Conservation (phyloP, 2,797 vertebrate species). For the Lepilemur ruficaudatus region DNA sequence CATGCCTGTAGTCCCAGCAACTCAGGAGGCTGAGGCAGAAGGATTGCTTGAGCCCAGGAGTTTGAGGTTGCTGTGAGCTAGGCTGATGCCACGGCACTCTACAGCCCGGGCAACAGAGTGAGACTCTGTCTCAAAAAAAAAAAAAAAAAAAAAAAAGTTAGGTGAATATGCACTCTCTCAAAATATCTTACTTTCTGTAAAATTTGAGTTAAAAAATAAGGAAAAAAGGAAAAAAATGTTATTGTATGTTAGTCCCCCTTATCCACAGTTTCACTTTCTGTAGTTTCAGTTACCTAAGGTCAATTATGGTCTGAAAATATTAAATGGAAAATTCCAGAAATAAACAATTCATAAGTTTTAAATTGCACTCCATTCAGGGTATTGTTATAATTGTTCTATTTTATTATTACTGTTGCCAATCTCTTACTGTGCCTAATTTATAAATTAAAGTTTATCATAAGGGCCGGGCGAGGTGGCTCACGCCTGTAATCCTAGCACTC, state of each 20-base stretch:
- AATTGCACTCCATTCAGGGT: background rate
- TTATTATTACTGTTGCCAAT: background rate
- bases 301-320: background rate
- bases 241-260: background rate
- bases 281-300: background rate
- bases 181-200: background rate
- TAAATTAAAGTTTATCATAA: background rate
- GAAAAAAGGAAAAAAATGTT: background rate
- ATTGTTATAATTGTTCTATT: background rate
- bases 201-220: background rate
- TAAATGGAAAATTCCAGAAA: background rate
- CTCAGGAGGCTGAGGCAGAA: too few species aligned
- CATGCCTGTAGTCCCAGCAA: too few species aligned
- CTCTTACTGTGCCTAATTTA: background rate
- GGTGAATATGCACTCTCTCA: background rate
- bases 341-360: background rate
- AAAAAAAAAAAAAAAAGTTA: too few species aligned
- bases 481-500: too few species aligned
- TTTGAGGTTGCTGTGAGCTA: too few species aligned
- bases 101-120: too few species aligned
- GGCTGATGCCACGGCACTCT: too few species aligned
- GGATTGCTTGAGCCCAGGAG: too few species aligned
- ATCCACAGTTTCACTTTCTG: background rate
- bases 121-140: too few species aligned
- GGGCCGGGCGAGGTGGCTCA: too few species aligned